A percentile compares a stretch with the other conserved stretches of the same genome.
Evolutionary conservation across 2,888 invertebrate genomes (phyloP).

Genomic region (Argyresthia goedartella): DNA sequence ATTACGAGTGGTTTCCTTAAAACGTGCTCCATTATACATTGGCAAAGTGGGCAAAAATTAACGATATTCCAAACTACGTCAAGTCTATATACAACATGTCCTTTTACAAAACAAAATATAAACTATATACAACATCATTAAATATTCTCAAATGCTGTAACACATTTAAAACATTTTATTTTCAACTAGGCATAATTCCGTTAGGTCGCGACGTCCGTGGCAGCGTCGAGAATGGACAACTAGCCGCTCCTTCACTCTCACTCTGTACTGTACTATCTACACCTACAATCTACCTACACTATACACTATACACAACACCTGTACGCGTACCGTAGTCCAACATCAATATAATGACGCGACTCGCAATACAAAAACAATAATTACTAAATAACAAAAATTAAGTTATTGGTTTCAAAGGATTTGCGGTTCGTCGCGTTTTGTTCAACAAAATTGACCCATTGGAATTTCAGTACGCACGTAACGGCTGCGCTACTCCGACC

Average conservation of each 20-base stretch:
- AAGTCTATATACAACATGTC: conserved; percentile 55
- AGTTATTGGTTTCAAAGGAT: conserved; percentile 4
- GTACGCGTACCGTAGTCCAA: too few species aligned
- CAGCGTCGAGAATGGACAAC: too few species aligned
- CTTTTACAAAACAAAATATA: conserved; percentile 65
- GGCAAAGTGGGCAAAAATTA: conserved; percentile 56
- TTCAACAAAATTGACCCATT: not conserved
- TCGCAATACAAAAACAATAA: conserved; percentile 5
- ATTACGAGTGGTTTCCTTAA: conserved; percentile 67
- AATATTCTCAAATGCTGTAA: conserved; percentile 70
- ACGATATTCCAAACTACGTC: conserved; percentile 35
- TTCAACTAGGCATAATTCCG: conserved; percentile 64
- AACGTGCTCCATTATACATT: conserved; percentile 45
- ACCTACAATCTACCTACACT: conserved; percentile 26
- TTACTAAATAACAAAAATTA: conserved; percentile 7
- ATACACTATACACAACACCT: not conserved
- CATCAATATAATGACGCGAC: not conserved
- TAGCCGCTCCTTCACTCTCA: conserved; percentile 8
- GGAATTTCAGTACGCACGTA: not conserved
- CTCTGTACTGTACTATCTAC: conserved; percentile 11
- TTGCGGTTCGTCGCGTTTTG: not conserved
- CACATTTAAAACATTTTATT: conserved; percentile 70
- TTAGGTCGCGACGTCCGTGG: conserved; percentile 22
- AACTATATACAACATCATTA: conserved; percentile 71
- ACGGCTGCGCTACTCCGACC: not conserved